phyloP scores from a whole-genome alignment of 1,140 invertebrate genomes.

The Penaeus vannamei region DNA sequence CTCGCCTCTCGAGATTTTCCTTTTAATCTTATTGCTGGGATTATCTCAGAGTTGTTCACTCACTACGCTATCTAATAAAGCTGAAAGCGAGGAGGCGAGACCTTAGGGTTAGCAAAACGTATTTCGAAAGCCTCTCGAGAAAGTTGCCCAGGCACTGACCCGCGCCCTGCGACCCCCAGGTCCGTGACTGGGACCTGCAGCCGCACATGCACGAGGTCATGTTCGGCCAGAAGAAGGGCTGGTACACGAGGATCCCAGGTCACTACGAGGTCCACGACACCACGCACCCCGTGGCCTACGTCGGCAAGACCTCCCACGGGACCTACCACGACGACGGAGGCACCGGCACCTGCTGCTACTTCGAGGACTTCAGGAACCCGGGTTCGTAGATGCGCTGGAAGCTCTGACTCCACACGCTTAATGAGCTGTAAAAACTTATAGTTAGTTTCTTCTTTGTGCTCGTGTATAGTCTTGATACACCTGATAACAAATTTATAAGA shows the following conservation, averaged over 20 bases:
- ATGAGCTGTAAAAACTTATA: too few relatives aligned
- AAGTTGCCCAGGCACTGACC: neutral
- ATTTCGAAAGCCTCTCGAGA: neutral
- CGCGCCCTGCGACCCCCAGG: neutral
- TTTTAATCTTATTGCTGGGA: neutral
- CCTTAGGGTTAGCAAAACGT: neutral
- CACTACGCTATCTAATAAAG: neutral
- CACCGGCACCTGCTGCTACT: constrained; percentile 69
- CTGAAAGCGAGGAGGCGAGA: too few relatives aligned
- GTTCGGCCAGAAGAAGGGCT: constrained; percentile 68
- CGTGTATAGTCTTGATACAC: too few relatives aligned
- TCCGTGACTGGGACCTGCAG: constrained; percentile 60
- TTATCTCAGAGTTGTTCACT: neutral
- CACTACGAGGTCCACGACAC: constrained; percentile 61
- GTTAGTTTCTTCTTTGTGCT: too few relatives aligned
- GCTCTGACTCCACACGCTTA: too few relatives aligned
- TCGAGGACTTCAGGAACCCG: constrained; percentile 68
- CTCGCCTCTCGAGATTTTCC: neutral
- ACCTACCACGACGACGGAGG: constrained; percentile 69
- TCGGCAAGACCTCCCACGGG: constrained; percentile 68
- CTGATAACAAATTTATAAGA: too few relatives aligned
- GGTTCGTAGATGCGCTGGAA: too few relatives aligned
- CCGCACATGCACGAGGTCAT: constrained; percentile 66
- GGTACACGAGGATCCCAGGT: constrained; percentile 69
- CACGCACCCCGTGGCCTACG: constrained; percentile 68